A percentile compares a stretch with the other conserved stretches of the same genome.
phyloP scores from a whole-genome alignment of 2,113 vertebrate genomes.

The Turnix velox region DNA sequence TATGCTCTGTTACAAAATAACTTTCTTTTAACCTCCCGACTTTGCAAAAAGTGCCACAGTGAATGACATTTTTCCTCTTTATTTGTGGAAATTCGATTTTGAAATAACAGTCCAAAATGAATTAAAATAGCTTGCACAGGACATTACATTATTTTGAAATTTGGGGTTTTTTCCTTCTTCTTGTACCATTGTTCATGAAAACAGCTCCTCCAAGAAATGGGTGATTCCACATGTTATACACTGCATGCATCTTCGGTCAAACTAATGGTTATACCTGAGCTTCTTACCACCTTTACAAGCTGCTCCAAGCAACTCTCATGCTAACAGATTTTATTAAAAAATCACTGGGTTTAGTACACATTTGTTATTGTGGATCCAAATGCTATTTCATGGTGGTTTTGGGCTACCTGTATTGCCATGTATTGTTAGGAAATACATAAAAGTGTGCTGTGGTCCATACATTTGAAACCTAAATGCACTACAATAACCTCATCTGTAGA shows the following conservation, averaged over 20 bases:
- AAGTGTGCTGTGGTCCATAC: neutral
- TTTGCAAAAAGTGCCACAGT: neutral
- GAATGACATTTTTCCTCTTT: slow-evolving; percentile 13
- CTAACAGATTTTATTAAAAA: neutral
- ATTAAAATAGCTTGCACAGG: neutral
- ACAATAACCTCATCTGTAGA: neutral
- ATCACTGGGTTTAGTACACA: neutral
- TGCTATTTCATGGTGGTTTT: neutral
- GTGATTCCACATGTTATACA: neutral
- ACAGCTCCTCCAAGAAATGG: neutral
- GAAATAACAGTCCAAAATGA: slow-evolving; percentile 12
- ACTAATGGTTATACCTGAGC: neutral
- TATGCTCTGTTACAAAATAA: slow-evolving; percentile 18
- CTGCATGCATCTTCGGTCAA: neutral
- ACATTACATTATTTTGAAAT: neutral
- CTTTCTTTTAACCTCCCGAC: slow-evolving; percentile 24
- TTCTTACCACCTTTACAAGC: neutral
- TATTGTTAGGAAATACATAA: neutral
- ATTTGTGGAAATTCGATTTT: slow-evolving; percentile 47
- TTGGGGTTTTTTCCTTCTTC: neutral
- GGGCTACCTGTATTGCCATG: neutral
- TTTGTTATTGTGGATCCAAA: neutral
- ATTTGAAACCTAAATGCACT: neutral
- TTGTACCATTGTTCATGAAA: neutral
- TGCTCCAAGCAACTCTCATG: neutral